These are phyloP conservation scores for Euphydryas editha DNA, from an alignment of 2,888 invertebrate species.

Conservation along the genomic window DNA sequence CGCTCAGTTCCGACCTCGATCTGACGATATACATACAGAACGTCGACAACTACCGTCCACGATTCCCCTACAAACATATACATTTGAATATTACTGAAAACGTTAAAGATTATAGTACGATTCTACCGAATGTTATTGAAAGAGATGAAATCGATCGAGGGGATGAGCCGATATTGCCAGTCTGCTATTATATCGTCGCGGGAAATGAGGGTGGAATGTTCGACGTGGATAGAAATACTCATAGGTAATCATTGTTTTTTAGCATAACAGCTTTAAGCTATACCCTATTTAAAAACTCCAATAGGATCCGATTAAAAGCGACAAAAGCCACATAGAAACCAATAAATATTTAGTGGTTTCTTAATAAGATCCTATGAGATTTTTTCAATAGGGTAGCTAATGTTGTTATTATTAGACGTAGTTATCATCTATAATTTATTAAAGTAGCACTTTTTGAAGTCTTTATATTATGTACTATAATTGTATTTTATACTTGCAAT, in stretches of 20 bases:
- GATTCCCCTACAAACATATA: conserved; percentile 89
- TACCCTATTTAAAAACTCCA: no score
- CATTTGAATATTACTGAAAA: conserved; percentile 89
- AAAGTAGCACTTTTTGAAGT: no score
- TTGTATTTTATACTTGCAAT: no score
- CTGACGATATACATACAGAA: conserved; percentile 94
- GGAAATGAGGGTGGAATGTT: conserved; percentile 91
- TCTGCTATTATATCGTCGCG: conserved; percentile 96
- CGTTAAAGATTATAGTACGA: conserved; percentile 83
- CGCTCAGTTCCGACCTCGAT: conserved; percentile 93
- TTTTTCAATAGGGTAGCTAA: no score
- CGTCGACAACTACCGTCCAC: conserved; percentile 94
- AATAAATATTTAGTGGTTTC: no score
- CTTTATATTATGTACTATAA: no score
- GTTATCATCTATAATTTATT: no score
- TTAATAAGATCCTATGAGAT: no score
- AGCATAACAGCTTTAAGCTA: no score
- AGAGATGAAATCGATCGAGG: conserved; percentile 93
- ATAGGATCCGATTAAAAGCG: no score
- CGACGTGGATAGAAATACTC: conserved; percentile 87
- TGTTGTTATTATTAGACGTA: no score
- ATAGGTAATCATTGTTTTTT: conserved; percentile 79
- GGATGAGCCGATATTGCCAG: conserved; percentile 90
- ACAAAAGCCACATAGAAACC: no score
- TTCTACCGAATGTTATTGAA: conserved; percentile 92